A percentile compares a stretch with the other conserved stretches of the same genome.
phyloP scores from a whole-genome alignment of 92 coral and sea anemone genomes.

The Isaurus tuberculatus region DNA sequence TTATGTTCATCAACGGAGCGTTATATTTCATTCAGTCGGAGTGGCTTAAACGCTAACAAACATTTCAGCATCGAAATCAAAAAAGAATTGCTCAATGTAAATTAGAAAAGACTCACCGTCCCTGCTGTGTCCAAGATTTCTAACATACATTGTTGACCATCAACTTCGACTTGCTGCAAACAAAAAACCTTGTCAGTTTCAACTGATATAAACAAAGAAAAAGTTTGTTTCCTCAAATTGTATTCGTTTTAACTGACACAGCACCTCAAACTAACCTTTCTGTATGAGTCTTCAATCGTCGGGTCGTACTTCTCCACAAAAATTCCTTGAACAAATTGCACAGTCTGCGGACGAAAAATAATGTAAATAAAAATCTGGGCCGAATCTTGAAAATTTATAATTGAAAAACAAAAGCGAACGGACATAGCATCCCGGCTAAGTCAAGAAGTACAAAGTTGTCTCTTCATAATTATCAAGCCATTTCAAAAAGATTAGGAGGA shows the following conservation, averaged over 20 bases:
- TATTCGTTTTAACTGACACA: not conserved
- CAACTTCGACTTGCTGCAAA: conserved; percentile 97
- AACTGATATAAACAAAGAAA: conserved; percentile 18
- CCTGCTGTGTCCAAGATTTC: conserved; percentile 99
- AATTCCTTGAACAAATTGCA: conserved; percentile 99
- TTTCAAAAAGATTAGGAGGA: not conserved
- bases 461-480: not conserved
- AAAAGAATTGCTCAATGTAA: conserved; percentile 13
- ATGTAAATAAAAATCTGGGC: conserved; percentile 6
- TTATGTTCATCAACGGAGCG: not conserved
- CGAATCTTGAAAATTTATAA: not conserved
- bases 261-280: conserved; percentile 79
- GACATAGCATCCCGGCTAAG: conserved; percentile 11
- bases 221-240: not conserved
- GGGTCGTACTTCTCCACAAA: conserved; percentile 99
- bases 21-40: not conserved
- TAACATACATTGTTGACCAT: conserved; percentile 98
- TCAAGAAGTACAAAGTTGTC: conserved; percentile 12
- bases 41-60: not conserved
- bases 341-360: conserved; percentile 70
- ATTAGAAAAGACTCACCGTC: conserved; percentile 72
- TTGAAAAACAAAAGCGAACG: not conserved
- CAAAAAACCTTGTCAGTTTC: conserved; percentile 23
- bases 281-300: conserved; percentile 97
- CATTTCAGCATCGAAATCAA: conserved; percentile 11